Base-by-base conservation (phyloP, 1,140 invertebrate genomes). In the Drosophila yakuba region DNA sequence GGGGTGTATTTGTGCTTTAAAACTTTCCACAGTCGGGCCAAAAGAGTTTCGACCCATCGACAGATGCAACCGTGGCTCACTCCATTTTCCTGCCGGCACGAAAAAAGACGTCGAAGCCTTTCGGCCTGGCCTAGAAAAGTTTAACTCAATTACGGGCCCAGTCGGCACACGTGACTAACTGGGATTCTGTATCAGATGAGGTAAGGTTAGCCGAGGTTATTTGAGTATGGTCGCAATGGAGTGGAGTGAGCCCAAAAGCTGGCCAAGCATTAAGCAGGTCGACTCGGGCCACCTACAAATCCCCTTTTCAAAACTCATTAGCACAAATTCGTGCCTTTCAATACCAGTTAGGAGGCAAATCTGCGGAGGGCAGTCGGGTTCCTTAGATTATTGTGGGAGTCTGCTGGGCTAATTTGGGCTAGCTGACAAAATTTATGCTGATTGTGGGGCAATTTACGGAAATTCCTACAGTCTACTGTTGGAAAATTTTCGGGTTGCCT, bases 261-360 rank as follows among this genome's bases (percentile, higher is more conserved):
- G 71, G 63, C 66, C 72, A 72, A 76, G 61, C 73, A 72, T 74
- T 74, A 85, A 80, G 74, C 81, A 85, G 81, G 77, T 80, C 73
- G 77, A 60, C 52, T 56, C 60, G 60, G 54, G 52, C 66, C 63
- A 79, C 62, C 69, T 72, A 72, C 62, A 88, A 89, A 72, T 88
- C 80, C 83, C 83, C 78, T 83, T 85, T 86, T 88, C 83, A 88
- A 88, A 88, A 88, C 83, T 88, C 83, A 88, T 88, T 88, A 88
- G 84, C 83, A 88, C 83, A 88, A 88, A 89, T 88, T 88, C 83
- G 83, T 83, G 83, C 83, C 78, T 85, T 85, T 85, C 78, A 78
- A 81, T 80, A 69, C 60, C 48, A 80, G 56, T 23, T 25, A 57
- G 50, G 62, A 45, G 15, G 25, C 11, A 23, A 28, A 12, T 36